Base-by-base conservation (phyloP, 2,113 vertebrate genomes). In the Caranx ignobilis region DNA sequence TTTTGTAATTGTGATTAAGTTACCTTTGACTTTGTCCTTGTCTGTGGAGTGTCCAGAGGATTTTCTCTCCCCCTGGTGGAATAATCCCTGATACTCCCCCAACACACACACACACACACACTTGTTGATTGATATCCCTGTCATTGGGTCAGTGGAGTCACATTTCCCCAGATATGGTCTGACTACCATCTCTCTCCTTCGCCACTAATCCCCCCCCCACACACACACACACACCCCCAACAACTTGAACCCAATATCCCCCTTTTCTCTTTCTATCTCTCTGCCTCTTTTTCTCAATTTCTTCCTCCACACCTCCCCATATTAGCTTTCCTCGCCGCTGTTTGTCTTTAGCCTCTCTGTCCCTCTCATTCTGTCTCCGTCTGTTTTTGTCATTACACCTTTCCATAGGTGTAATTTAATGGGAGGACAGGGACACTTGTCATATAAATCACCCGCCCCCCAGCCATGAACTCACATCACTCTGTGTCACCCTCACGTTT, bases 121-220 rank as follows among this genome's bases (percentile, higher is more conserved):
- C 66, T 65, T 86, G 87, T 83, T 90, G 91, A 92, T 93, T 80
- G 85, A 93, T 92, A 88, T 65, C 66, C 73, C 83, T 89, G 84
- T 89, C 90, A 79, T 31, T 48, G 74, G 82, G 84, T 84, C 84
- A 84, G 75, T 64, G 67, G 63, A 90, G 79, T 83, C 89, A 88
- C 89, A 91, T 88, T 91, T 92, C 82, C 86, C 75, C 77, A 83
- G 90, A 88, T 88, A 73, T 85, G 86, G 77, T 82, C 75, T n/a
- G 67, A 83, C 82, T 75, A 71, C 61, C 64, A 52, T 62, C 63
- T 65, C 60, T 70, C 47, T 70, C 72, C 67, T 50, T 54, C 59
- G 39, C 66, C 48, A 35, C 73, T 12, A 67, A 50, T 37, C 64
- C 56, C 48, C 55, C 61, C 64, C 43, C 52, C 52, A 66, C 60